Conservation (phyloP, 30 jellyfish, hydroid and myxozoan species). For the Turritopsis dohrnii region DNA sequence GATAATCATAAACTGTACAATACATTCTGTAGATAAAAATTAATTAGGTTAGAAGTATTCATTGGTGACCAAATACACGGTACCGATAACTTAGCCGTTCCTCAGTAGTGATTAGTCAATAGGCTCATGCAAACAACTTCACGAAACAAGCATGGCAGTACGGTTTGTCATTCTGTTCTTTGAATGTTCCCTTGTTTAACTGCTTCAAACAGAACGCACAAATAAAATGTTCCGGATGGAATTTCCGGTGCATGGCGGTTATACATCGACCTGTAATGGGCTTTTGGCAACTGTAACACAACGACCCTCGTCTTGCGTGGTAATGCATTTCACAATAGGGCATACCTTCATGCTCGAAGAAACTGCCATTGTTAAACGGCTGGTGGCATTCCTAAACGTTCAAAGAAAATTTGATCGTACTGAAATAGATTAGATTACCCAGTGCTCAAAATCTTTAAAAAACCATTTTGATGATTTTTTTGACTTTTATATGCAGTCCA, state of each 20-base stretch:
- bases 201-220: conserved; percentile 95
- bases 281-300: conserved; percentile 93
- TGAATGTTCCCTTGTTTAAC: conserved; percentile 84
- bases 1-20: neutral
- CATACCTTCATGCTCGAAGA: conserved; percentile 92
- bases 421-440: neutral
- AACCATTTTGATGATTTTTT: too few relatives aligned
- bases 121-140: conserved; percentile 58
- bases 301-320: conserved; percentile 96
- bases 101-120: neutral
- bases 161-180: conserved; percentile 90
- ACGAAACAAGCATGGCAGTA: conserved; percentile 93
- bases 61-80: neutral
- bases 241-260: conserved; percentile 92
- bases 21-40: neutral
- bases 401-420: neutral
- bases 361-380: conserved; percentile 85
- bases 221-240: conserved; percentile 95
- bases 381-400: conserved; percentile 82
- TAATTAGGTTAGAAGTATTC: neutral
- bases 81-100: neutral
- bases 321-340: conserved; percentile 97
- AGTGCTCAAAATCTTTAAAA: neutral
- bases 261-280: conserved; percentile 93
- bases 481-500: too few relatives aligned